phyloP scores from a whole-genome alignment of 2,888 invertebrate genomes.

The Hanleya hanleyi region DNA sequence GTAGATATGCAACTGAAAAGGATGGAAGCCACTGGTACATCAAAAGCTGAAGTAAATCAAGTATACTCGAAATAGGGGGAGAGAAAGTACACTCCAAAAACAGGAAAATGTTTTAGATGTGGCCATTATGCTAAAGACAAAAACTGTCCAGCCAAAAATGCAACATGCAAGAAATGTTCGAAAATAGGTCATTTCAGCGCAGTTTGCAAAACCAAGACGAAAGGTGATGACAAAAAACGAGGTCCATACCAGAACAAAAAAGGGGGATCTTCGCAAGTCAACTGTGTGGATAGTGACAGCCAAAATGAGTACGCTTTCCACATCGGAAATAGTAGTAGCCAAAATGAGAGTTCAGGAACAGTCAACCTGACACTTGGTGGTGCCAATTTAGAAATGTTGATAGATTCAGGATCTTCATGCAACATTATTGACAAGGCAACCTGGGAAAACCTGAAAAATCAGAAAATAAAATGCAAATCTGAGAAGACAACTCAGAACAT shows the following conservation, averaged over 20 bases:
- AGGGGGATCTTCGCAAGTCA: neutral
- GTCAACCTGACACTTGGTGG: neutral
- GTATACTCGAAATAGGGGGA: neutral
- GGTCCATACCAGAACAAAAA: neutral
- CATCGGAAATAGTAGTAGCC: neutral
- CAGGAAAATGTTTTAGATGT: neutral
- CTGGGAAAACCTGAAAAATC: slow-evolving; percentile 15
- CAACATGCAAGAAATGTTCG: neutral
- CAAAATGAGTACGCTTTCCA: slow-evolving; percentile 9
- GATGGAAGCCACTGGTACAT: slow-evolving; percentile 1
- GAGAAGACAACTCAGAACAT: neutral
- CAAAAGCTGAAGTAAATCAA: neutral
- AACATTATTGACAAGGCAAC: slow-evolving; percentile 14
- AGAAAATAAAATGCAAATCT: slow-evolving; percentile 5
- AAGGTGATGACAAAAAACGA: neutral
- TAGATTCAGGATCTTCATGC: slow-evolving; percentile 12
- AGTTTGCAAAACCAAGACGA: neutral
- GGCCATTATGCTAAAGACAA: neutral
- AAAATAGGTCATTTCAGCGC: neutral
- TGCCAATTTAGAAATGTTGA: neutral
- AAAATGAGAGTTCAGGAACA: neutral
- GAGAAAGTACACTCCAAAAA: neutral
- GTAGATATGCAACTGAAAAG: slow-evolving; percentile 7
- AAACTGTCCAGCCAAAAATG: neutral
- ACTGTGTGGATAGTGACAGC: neutral